Evolutionary conservation across 2,113 vertebrate species (phyloP).

Genomic region (Campylomormyrus tamandua): DNA sequence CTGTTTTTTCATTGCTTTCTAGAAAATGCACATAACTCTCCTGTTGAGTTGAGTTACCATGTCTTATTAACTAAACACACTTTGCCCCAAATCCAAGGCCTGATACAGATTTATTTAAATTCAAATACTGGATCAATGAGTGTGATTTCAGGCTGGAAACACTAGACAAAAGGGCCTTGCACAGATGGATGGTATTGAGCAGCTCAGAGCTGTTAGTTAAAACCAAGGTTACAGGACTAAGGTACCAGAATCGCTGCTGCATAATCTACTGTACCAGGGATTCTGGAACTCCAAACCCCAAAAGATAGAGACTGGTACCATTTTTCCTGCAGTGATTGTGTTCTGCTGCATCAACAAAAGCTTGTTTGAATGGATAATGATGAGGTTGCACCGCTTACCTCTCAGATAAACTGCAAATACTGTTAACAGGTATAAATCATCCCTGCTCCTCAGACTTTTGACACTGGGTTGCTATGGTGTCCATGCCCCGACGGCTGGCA

Average conservation of each 20-base stretch:
- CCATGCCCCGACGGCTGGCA: neutral
- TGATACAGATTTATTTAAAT: neutral
- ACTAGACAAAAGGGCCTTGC: neutral
- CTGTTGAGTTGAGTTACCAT: no score
- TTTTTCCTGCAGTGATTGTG: neutral
- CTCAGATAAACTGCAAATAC: neutral
- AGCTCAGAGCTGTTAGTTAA: neutral
- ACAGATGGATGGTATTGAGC: neutral
- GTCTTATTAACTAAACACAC: neutral
- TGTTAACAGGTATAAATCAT: neutral
- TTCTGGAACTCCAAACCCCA: neutral
- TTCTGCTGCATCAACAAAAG: neutral
- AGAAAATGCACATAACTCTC: neutral
- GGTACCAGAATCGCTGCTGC: neutral
- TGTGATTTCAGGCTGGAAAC: neutral
- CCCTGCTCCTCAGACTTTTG: neutral
- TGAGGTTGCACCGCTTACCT: neutral
- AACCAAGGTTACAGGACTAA: neutral
- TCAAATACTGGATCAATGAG: neutral
- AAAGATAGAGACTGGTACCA: neutral
- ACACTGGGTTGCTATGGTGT: neutral
- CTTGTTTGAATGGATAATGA: neutral
- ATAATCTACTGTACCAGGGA: neutral
- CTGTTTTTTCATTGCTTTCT: neutral
- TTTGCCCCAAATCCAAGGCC: neutral